Evolutionary conservation across 2,888 invertebrate species (phyloP).

Genomic region (Phyto melanocephala): DNA sequence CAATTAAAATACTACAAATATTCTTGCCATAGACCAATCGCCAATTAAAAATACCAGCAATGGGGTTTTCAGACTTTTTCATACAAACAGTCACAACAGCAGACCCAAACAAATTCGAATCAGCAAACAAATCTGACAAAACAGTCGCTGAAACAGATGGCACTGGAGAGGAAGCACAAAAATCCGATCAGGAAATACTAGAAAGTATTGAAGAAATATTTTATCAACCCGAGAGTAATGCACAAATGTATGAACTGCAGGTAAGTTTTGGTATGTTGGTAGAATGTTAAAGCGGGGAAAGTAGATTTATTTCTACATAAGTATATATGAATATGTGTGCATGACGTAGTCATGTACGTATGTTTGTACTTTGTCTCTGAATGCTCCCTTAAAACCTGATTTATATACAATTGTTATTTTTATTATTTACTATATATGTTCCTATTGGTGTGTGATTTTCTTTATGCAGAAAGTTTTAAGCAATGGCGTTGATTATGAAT

Average conservation of each 20-base stretch:
- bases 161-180: slow-evolving; percentile 67
- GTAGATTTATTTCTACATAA: no score
- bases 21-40: slow-evolving; percentile 71
- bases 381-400: slow-evolving; percentile 52
- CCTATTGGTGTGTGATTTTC: slow-evolving; percentile 3
- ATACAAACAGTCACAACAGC: slow-evolving; percentile 76
- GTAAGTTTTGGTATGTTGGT: slow-evolving; percentile 67
- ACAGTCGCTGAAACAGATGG: slow-evolving; percentile 58
- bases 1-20: neutral
- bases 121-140: slow-evolving; percentile 26
- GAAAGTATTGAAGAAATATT: slow-evolving; percentile 77
- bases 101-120: slow-evolving; percentile 66
- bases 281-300: slow-evolving; percentile 28
- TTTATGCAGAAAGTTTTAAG: slow-evolving; percentile 74
- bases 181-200: slow-evolving; percentile 77
- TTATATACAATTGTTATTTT: slow-evolving; percentile 16
- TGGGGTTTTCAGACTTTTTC: slow-evolving; percentile 79
- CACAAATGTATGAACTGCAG: slow-evolving; percentile 75
- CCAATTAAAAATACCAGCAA: slow-evolving; percentile 78
- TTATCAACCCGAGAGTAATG: slow-evolving; percentile 74
- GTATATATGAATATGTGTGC: neutral
- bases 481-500: slow-evolving; percentile 73
- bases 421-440: neutral
- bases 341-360: neutral
- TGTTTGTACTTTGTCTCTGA: neutral